Evolutionary conservation across 2,888 invertebrate genomes (phyloP), one percentile per base, ranked within the genome.

Genomic region (Phragmatobia fuliginosa): DNA sequence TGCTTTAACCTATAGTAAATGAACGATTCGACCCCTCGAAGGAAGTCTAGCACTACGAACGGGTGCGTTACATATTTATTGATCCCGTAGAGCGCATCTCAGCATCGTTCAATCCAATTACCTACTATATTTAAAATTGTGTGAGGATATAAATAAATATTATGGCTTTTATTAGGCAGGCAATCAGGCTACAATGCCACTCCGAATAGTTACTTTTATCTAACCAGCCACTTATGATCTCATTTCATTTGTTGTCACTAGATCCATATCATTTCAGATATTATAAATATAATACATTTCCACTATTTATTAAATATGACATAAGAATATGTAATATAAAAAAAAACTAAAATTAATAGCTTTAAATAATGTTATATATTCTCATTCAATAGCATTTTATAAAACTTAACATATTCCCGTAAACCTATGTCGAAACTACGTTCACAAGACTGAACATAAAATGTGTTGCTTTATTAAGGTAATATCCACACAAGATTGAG

Each of bases 1-100:
- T 68, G 59, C 62, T 74, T 74, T 68, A 52, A 68, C 74, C 70
- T 78, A 78, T 75, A 77, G 67, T 61, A 41, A 61, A 49, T 71
- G 72, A 75, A 77, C 74, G 73, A 74, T 69, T 74, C 67, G 61
- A 33, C 61, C 5, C 36, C n/a, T 61, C 59, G 63, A 2, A 63
- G 63, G 31, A 73, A 52, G 59, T 71, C 68, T 72, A 63, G 16
- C 68, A 67, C 58, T 74, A 69, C 38, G 63, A 18, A 36, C n/a
- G 16, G 14, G 32, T 52, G 25, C 36, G 18, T 38, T 28, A 62
- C 28, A n/a, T 69, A 66, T n/a, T 69, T 66, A 66, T 66, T 66
- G 62, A 45, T 62, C 62, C 70, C 69, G 58, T 66, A 68, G n/a
- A 56, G 52, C 33, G 36, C 49, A 2, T 18, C 33, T 66, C 66